A percentile compares a stretch with the other conserved stretches of the same genome.
Evolutionary conservation across 2,797 vertebrate species (phyloP).

Genomic region (Syngnathus acus): DNA sequence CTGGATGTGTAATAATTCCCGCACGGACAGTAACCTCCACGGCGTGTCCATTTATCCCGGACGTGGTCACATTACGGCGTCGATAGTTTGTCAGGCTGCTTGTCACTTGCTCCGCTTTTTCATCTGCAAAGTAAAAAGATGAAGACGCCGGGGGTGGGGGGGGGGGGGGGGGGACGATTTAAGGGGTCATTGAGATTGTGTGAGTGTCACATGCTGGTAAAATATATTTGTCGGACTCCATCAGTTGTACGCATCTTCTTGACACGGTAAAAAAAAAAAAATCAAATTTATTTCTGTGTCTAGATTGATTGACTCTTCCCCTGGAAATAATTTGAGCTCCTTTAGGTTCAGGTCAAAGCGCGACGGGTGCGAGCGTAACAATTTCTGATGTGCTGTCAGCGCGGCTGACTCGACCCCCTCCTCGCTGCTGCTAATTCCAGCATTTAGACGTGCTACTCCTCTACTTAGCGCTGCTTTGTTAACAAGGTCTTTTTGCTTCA

Average conservation of each 20-base stretch:
- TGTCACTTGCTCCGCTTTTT: constrained; percentile 52
- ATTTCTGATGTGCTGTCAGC: background rate
- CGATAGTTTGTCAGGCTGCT: constrained; percentile 50
- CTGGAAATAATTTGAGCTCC: background rate
- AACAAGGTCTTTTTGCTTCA: background rate
- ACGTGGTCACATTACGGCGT: constrained; percentile 26
- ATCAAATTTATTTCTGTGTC: too few relatives aligned
- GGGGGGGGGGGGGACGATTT: constrained; percentile 60
- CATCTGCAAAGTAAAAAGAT: constrained; percentile 56
- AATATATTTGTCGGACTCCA: constrained; percentile 63
- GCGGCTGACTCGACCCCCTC: background rate
- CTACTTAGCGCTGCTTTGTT: background rate
- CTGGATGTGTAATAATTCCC: constrained; percentile 46
- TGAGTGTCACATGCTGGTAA: constrained; percentile 32
- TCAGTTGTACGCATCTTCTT: constrained; percentile 31
- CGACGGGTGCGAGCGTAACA: background rate
- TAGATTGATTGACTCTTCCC: background rate
- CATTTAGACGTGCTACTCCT: background rate
- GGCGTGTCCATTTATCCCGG: constrained; percentile 53
- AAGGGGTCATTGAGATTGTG: constrained; percentile 42
- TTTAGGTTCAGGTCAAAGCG: background rate
- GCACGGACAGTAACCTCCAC: constrained; percentile 53
- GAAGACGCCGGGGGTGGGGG: constrained; percentile 32
- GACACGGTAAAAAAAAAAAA: constrained; percentile 30
- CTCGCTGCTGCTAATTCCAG: background rate